Conservation (phyloP, 35 echinoderm and acorn worm genomes). For the Anneissia japonica region DNA sequence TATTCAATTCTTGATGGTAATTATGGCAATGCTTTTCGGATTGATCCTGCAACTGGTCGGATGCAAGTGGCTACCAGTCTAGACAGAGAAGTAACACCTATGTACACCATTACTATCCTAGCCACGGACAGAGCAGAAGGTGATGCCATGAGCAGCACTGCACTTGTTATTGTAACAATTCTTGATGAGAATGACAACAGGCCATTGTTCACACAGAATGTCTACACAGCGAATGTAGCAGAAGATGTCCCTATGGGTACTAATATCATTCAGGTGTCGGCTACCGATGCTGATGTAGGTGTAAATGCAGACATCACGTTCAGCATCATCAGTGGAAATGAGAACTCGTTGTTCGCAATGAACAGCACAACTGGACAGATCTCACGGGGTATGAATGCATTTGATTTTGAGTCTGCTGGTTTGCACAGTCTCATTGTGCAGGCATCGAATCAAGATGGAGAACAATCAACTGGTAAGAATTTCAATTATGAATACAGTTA, state of each 20-base stretch:
- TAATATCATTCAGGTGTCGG: not conserved
- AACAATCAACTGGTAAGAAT: not conserved
- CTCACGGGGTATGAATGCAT: not conserved
- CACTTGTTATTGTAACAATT: conserved; percentile 50
- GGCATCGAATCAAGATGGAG: not conserved
- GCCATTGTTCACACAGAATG: conserved; percentile 49
- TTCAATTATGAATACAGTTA: not conserved
- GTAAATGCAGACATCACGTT: not conserved
- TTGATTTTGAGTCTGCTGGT: not conserved
- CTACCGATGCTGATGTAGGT: not conserved
- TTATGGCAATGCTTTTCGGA: not conserved
- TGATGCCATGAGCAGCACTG: conserved; percentile 12
- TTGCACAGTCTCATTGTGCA: not conserved
- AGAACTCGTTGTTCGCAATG: not conserved
- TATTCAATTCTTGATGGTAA: not conserved
- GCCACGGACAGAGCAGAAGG: conserved; percentile 34
- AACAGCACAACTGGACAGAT: not conserved
- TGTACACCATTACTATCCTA: conserved; percentile 41
- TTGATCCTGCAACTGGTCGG: conserved; percentile 15
- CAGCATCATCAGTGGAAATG: not conserved
- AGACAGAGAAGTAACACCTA: conserved; percentile 53
- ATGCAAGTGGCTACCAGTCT: conserved; percentile 42
- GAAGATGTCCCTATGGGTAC: conserved; percentile 42
- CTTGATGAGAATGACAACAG: conserved; percentile 81
- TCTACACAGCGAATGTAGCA: conserved; percentile 40